phyloP scores from a whole-genome alignment of 2,888 invertebrate species.

The Drosophila borealis region DNA sequence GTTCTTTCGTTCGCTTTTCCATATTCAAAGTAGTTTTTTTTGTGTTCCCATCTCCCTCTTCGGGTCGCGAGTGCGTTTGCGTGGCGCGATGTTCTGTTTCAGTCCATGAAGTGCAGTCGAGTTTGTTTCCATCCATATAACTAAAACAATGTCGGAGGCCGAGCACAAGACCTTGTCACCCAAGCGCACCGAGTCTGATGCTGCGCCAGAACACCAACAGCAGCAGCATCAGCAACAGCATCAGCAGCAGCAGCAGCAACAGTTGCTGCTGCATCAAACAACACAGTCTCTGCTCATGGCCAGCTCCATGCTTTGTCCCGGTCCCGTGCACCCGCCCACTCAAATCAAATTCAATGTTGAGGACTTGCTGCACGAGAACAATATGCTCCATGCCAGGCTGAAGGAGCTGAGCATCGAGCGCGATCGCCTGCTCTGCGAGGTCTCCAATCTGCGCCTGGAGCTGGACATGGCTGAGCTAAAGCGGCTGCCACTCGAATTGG shows the following conservation, averaged over 20 bases:
- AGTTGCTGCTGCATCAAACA: slow-evolving; percentile 80
- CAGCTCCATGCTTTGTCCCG: slow-evolving; percentile 77
- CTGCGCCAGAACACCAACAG: slow-evolving; percentile 40
- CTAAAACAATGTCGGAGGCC: slow-evolving; percentile 68
- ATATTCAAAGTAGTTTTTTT: slow-evolving; percentile 57
- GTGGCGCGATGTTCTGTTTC: slow-evolving; percentile 57
- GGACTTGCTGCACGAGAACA: slow-evolving; percentile 83
- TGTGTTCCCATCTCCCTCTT: slow-evolving; percentile 8
- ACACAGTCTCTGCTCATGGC: slow-evolving; percentile 83
- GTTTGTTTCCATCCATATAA: slow-evolving; percentile 18
- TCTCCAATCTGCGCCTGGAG: slow-evolving; percentile 84
- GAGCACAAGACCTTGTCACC: slow-evolving; percentile 67
- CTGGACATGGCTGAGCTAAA: slow-evolving; percentile 85
- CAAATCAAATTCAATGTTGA: slow-evolving; percentile 71
- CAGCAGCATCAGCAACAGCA: slow-evolving; percentile 51
- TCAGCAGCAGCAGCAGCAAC: slow-evolving; percentile 47
- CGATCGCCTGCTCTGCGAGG: slow-evolving; percentile 84
- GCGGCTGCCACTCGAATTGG: slow-evolving; percentile 78
- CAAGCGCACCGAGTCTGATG: slow-evolving; percentile 56
- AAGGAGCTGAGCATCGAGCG: slow-evolving; percentile 83
- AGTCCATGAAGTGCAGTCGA: slow-evolving; percentile 41
- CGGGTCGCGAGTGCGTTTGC: slow-evolving; percentile 60
- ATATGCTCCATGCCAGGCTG: slow-evolving; percentile 79
- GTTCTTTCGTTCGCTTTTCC: slow-evolving; percentile 47
- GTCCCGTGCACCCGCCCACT: slow-evolving; percentile 17